These are phyloP conservation scores for Zeuzera pyrina DNA, from an alignment of 2,888 invertebrate genomes.

Conservation along the genomic window DNA sequence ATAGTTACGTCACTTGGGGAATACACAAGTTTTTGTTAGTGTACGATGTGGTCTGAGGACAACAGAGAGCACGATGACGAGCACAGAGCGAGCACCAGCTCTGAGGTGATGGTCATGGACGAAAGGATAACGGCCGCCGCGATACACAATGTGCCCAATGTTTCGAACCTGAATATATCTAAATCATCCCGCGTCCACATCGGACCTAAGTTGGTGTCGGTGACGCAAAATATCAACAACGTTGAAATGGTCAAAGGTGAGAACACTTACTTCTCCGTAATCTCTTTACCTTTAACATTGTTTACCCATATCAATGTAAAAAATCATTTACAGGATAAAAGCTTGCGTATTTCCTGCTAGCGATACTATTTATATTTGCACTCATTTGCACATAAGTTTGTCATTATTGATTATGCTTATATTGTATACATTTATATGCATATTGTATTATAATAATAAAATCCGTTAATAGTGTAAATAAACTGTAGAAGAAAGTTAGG, in stretches of 20 bases:
- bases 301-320: too few species aligned
- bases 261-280: neutral
- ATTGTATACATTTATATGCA: too few species aligned
- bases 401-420: too few species aligned
- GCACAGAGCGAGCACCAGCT: constrained; percentile 22
- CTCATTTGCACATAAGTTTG: too few species aligned
- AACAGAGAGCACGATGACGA: constrained; percentile 19
- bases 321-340: too few species aligned
- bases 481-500: too few species aligned
- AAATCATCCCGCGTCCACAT: constrained; percentile 48
- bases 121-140: constrained; percentile 21
- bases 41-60: constrained; percentile 30
- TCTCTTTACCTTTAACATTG: too few species aligned
- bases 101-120: constrained; percentile 37
- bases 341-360: too few species aligned
- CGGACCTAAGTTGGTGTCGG: constrained; percentile 50
- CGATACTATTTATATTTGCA: too few species aligned
- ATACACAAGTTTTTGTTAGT: constrained; percentile 20
- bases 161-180: constrained; percentile 40
- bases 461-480: too few species aligned
- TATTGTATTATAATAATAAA: too few species aligned
- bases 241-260: constrained; percentile 55
- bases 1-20: constrained; percentile 22
- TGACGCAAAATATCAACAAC: constrained; percentile 52
- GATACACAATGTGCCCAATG: constrained; percentile 25